Base-by-base conservation (phyloP, 2,113 vertebrate species). In the Eulemur rufifrons region DNA sequence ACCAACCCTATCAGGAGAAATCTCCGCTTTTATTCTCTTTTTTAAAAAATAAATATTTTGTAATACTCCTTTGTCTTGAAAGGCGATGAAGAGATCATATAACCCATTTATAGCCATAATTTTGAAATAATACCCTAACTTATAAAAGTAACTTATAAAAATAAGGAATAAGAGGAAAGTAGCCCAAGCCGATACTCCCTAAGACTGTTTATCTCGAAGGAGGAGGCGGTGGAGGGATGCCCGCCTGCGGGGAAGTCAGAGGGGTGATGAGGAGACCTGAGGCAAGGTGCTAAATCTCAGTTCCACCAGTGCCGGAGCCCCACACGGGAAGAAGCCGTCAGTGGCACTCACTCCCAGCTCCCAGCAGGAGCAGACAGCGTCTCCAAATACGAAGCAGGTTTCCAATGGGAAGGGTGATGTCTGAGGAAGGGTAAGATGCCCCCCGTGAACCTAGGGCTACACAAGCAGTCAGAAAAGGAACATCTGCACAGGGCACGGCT, bases 201-300 rank as follows among this genome's bases (percentile, higher is more conserved):
- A 77, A 69, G 69, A 10, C 2, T 8, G 11, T 23, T 73, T 32
- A 17, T 29, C 15, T 3, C 17, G 9, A 50, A 61, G 17, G 7
- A 66, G 42, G 82, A 84, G 56, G 34, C 68, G 50, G 13, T 52
- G 84, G 89, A 74, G 9, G 20, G 8, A 39, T 34, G 37, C 32
- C 29, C 2, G 1, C 9, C 45, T 9, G 1, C 0, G 3, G 13
- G n/a, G 9, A 21, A 20, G 13, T 34, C 29, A 18, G 20, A 47
- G 20, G 4, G 50, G 6, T 56, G 68, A 45, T 9, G 5, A 32
- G 15, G 17, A 6, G 50, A 59, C 45, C 32, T 21, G 59, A 89
- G 47, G 37, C 15, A 12, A 59, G 10, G 18, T 0, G 68, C 59
- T 71, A 66, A 25, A 54, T 45, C 86, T 47, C 83, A 89, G 1